Base-by-base conservation (phyloP, 1,140 invertebrate genomes). In the Frieseomelitta varia region DNA sequence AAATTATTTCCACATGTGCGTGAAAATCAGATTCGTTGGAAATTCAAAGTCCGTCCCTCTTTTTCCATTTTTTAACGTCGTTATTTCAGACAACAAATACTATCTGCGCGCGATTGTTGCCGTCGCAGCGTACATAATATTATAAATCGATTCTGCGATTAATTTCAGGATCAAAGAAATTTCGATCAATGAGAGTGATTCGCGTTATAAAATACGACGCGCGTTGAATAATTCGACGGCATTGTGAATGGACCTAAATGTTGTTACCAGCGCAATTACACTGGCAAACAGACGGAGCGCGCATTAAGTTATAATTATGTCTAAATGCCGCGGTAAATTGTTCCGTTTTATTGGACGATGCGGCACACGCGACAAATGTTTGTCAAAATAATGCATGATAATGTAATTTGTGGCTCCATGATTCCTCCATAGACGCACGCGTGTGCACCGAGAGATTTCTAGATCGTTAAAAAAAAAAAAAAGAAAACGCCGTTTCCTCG, bases 251-350 rank as follows among this genome's bases (percentile, higher is more conserved):
- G 27, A 79, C 56, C 76, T 84, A 84, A 79, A 72, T 51, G 76
- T 79, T 55, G 68, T 79, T 84, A 79, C 67, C 68, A 27, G 30
- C 21, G 76, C 76, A 79, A 65, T 84, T 79, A 84, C 82, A 79
- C 61, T 79, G 68, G 65, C 76, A 68, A 84, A 79, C 68, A 79
- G 56, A 77, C 81, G 55, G 55, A 39, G 56, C n/a, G 76, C 53
- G 55, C 76, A 63, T 84, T 84, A 84, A 79, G 68, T 84, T 84
- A 79, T 79, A 79, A 84, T 84, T 72, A 84, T 61, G 76, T 84
- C 82, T 79, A 84, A 84, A 84, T 61, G 76, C 67, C 82, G 27
- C 21, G 27, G 76, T 51, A 79, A 84, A 84, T 84, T 79, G 68
- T 84, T 24, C 74, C 81, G 73, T 77, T 84, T 84, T 79, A 84